Evolutionary conservation across 2,113 vertebrate genomes (phyloP), one percentile per base, ranked within the genome.

Genomic region (Silurus asotus): DNA sequence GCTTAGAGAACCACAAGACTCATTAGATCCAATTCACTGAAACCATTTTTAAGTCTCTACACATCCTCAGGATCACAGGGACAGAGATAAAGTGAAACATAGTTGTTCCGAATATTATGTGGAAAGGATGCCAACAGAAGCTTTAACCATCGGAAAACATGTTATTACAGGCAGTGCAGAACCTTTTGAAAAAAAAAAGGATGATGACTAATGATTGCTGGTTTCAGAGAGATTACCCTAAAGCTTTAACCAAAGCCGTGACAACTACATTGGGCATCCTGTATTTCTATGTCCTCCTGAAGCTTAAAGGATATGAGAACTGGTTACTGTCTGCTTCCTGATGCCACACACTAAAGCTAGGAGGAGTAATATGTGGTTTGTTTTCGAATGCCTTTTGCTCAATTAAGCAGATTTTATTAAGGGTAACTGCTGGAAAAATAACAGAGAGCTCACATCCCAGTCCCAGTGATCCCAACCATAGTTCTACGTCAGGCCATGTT

Each of bases 331-430:
- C 65, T 84, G 76, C 56, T 83, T 56, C 77, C 87, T 82, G 56
- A 70, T 69, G 84, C 80, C 74, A 48, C 74, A 53, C 62, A 58
- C 62, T 77, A 51, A 81, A 85, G 17, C 74, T 76, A 67, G 51
- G 6, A 72, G 78, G 48, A 78, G 80, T 76, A 65, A 87, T 87
- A 67, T 85, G 87, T 61, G 85, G 79, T 84, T 85, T 88, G 87
- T 88, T 88, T 85, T 83, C 77, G 76, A 61, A 87, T 85, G 76
- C 87, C 85, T 83, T 84, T 49, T 79, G 74, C 86, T 87, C 80
- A 88, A 83, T 49, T 56, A 81, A 88, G 80, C 67, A 83, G 70
- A 87, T 80, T 88, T 88, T 90, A 90, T 88, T 88, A 88, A 87
- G 55, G 58, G 85, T 79, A 88, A 85, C 84, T 90, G 77, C 81